Evolutionary conservation across 2,113 vertebrate species (phyloP).

Genomic region (Heliornis fulica): DNA sequence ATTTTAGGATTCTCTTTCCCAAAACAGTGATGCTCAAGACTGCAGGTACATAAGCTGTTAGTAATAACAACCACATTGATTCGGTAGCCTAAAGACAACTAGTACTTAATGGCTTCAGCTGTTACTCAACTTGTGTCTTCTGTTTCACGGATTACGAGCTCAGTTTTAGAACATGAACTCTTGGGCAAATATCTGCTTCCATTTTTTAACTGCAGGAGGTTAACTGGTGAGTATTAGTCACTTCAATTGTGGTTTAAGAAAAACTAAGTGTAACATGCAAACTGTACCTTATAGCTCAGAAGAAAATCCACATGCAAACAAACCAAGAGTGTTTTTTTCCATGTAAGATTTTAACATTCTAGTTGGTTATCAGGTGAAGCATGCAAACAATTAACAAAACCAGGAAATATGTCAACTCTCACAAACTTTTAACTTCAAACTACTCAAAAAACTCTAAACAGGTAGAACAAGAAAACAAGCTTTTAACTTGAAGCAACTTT

Average conservation of each 20-base stretch:
- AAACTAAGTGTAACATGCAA: slow-evolving; percentile 52
- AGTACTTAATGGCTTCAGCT: slow-evolving; percentile 56
- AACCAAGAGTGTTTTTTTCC: not conserved
- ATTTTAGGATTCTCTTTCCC: slow-evolving; percentile 61
- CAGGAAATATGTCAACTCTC: not conserved
- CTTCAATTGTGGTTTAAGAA: slow-evolving; percentile 3
- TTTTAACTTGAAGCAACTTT: slow-evolving; percentile 13
- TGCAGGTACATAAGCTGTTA: slow-evolving; percentile 45
- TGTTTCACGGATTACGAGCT: slow-evolving; percentile 75
- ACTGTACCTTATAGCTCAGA: slow-evolving; percentile 41
- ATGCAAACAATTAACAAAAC: not conserved
- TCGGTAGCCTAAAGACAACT: slow-evolving; percentile 53
- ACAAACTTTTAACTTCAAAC: not conserved
- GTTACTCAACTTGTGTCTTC: slow-evolving; percentile 23
- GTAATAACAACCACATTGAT: slow-evolving; percentile 65
- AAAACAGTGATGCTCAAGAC: slow-evolving; percentile 34
- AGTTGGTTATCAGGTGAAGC: not conserved
- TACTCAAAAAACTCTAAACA: not conserved
- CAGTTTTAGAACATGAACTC: slow-evolving; percentile 65
- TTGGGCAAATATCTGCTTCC: slow-evolving; percentile 62
- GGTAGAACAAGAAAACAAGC: not conserved
- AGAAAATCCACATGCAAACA: slow-evolving; percentile 64
- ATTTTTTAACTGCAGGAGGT: slow-evolving; percentile 46
- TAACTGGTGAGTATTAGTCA: slow-evolving; percentile 20
- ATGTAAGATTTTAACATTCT: not conserved